Evolutionary conservation across 2,888 invertebrate species (phyloP).

Genomic region (Clusia tigrina): DNA sequence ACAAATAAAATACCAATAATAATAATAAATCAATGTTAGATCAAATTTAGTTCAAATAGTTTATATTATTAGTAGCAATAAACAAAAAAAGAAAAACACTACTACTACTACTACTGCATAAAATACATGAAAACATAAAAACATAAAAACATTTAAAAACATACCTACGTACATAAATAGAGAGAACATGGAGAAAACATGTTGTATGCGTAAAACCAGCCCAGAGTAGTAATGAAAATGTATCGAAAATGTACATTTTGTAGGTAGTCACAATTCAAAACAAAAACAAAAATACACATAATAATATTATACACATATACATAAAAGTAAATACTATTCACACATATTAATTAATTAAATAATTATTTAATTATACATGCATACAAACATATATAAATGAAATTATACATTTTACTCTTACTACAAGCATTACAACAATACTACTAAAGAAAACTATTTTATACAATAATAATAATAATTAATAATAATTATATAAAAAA

Average conservation of each 20-base stretch:
- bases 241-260: slow-evolving; percentile 33
- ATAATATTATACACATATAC: slow-evolving; percentile 5
- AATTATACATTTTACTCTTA: not conserved
- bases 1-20: no score
- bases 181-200: not conserved
- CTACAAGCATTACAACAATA: no score
- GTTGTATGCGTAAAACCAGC: slow-evolving; percentile 7
- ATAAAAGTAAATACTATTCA: slow-evolving; percentile 29
- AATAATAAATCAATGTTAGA: slow-evolving; percentile 51
- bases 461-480: no score
- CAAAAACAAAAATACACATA: slow-evolving; percentile 10
- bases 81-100: not conserved
- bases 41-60: slow-evolving; percentile 57
- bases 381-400: slow-evolving; percentile 17
- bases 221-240: not conserved
- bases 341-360: slow-evolving; percentile 15
- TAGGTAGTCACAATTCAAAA: slow-evolving; percentile 56
- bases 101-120: not conserved
- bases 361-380: slow-evolving; percentile 10
- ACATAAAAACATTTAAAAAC: slow-evolving; percentile 13
- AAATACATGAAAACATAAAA: slow-evolving; percentile 9
- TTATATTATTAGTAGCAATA: not conserved
- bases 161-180: slow-evolving; percentile 13
- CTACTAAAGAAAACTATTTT: no score
- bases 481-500: no score